A percentile compares a stretch with the other conserved stretches of the same genome.
Conservation (phyloP, 2,113 vertebrate genomes). For the Aspiorhynchus laticeps region DNA sequence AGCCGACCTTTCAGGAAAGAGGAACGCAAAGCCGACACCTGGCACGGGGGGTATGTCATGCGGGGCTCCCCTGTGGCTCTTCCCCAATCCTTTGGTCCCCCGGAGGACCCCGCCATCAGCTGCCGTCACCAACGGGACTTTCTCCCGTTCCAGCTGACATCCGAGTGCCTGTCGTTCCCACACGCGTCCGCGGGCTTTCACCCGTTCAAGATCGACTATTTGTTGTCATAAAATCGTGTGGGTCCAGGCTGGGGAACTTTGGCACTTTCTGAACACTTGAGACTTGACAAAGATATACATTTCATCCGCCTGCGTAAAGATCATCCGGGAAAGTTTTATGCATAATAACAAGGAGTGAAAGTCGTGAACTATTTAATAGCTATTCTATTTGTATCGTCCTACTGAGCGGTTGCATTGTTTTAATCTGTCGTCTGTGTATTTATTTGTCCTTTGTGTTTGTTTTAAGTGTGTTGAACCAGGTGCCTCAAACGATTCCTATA, state of each 20-base stretch:
- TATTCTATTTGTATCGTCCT: not conserved
- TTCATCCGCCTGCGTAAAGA: constrained; percentile 35
- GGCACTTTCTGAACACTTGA: constrained; percentile 51
- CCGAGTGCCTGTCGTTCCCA: constrained; percentile 38
- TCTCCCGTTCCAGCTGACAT: constrained; percentile 25
- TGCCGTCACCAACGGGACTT: constrained; percentile 39
- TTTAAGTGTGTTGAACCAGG: not conserved
- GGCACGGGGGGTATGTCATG: constrained; percentile 67
- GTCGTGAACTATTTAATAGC: constrained; percentile 21
- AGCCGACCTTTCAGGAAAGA: constrained; percentile 82
- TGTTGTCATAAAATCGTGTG: constrained; percentile 52
- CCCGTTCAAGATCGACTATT: constrained; percentile 61
- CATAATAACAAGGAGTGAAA: not conserved
- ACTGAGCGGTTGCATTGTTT: constrained; percentile 11
- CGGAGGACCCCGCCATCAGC: constrained; percentile 46
- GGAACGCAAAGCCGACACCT: constrained; percentile 55
- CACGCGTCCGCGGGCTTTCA: constrained; percentile 34
- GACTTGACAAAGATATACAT: constrained; percentile 42
- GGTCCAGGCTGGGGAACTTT: not conserved
- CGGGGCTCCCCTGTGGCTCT: constrained; percentile 60
- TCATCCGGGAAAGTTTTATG: not conserved
- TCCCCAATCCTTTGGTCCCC: constrained; percentile 50
- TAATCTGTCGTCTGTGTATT: constrained; percentile 29
- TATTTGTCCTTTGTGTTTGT: constrained; percentile 30
- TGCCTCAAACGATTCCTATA: constrained; percentile 53